A percentile compares a stretch with the other conserved stretches of the same genome.
Conservation (phyloP, 2,888 invertebrate species). For the Drosophila atroscutellata region DNA sequence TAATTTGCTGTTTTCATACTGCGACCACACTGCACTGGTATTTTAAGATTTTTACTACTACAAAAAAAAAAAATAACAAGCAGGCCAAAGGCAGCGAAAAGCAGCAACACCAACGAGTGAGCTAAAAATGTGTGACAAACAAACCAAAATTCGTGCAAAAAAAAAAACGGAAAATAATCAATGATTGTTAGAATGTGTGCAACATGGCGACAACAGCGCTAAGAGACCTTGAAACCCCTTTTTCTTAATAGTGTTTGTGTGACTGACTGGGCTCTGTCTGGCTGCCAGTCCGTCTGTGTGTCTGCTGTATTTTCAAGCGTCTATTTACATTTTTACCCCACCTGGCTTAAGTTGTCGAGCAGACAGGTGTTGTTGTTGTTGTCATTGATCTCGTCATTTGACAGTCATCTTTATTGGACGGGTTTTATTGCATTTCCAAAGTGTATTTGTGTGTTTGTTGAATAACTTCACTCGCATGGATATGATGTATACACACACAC, state of each 20-base stretch:
- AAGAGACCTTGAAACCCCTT: constrained; percentile 62
- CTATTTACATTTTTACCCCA: constrained; percentile 73
- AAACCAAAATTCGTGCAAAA: constrained; percentile 49
- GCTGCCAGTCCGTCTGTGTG: not conserved
- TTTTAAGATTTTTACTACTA: constrained; percentile 53
- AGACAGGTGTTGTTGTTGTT: constrained; percentile 71
- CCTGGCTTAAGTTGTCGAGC: constrained; percentile 59
- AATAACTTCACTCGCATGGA: constrained; percentile 40
- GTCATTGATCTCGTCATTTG: constrained; percentile 36
- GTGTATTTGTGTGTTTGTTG: constrained; percentile 47
- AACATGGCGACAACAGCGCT: constrained; percentile 25
- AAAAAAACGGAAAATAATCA: constrained; percentile 54
- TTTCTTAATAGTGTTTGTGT: constrained; percentile 9
- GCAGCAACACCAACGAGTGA: constrained; percentile 60
- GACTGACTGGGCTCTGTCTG: constrained; percentile 2
- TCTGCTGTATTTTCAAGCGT: constrained; percentile 61
- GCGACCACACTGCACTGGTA: constrained; percentile 49
- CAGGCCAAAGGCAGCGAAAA: constrained; percentile 48
- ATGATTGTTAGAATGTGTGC: constrained; percentile 47
- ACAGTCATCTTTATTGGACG: constrained; percentile 35
- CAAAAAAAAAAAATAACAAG: constrained; percentile 52
- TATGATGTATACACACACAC: constrained; percentile 5
- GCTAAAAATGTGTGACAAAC: constrained; percentile 50
- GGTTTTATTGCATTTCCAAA: constrained; percentile 30
- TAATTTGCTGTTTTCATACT: constrained; percentile 19